Evolutionary conservation across 2,797 vertebrate genomes (phyloP), one percentile per base, ranked within the genome.

Genomic region (Sebastes hopkinsi): DNA sequence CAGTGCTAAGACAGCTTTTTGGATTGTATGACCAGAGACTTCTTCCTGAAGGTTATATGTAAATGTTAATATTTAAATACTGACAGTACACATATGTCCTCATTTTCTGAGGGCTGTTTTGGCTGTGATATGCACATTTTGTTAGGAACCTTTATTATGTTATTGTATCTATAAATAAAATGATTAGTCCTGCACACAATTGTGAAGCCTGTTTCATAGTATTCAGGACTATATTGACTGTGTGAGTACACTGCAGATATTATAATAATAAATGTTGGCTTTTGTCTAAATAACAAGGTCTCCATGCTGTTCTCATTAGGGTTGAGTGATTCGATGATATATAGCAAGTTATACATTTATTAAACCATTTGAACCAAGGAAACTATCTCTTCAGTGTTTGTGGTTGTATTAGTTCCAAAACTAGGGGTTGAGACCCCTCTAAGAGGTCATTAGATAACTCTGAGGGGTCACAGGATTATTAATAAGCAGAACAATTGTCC

Each of bases 61-160:
- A 50, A 60, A 75, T 83, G 66, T 85, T 79, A 59, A 72, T 85
- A 70, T 82, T 87, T 72, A 79, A 80, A 87, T 27, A 59, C 61
- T 60, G 58, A 60, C 46, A 54, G 55, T 60, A 29, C 32, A 61
- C 42, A 42, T 66, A 54, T 59, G 73, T 80, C 85, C 92, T 92
- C 66, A 34, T 88, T 90, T 89, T 90, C 77, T 59, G 83, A 92
- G 87, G 88, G 73, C 42, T 56, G 59, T 55, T 88, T 86, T 81
- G 50, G 32, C 60, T 83, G 73, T 8, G n/a, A 29, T 60, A 54
- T 56, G 70, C 73, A 86, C 76, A 79, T 74, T 84, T 86, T 81
- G 36, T 42, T 72, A 6, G 52, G 36, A 74, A 81, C 42, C 12
- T 73, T 54, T 38, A 55, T 29, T 29, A 32, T 61, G 22, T 10